These are phyloP conservation scores for Megaleporinus macrocephalus DNA, from an alignment of 2,113 vertebrate genomes.

Conservation along the genomic window DNA sequence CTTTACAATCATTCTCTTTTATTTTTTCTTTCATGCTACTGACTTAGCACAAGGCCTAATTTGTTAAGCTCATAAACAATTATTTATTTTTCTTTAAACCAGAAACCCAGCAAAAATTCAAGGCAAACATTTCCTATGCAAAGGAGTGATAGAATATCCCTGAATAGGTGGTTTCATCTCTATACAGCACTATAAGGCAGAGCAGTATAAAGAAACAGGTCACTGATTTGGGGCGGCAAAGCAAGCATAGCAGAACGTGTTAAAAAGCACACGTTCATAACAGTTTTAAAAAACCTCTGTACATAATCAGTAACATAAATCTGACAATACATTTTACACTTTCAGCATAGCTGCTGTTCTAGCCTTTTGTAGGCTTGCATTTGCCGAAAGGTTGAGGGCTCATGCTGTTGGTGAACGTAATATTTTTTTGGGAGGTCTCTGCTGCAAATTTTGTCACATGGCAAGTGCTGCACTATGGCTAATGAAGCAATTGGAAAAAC, in stretches of 20 bases:
- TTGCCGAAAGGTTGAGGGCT: not conserved
- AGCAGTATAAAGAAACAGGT: slow-evolving; percentile 42
- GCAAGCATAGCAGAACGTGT: slow-evolving; percentile 56
- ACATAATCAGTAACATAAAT: too few relatives aligned
- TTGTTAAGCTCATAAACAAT: not conserved
- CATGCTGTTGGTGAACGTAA: not conserved
- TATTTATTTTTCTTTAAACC: slow-evolving; percentile 21
- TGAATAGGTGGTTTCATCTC: slow-evolving; percentile 49
- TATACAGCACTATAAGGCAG: slow-evolving; percentile 32
- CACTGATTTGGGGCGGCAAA: slow-evolving; percentile 32
- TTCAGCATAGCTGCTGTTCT: not conserved
- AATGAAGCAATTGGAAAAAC: slow-evolving; percentile 66
- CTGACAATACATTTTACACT: not conserved
- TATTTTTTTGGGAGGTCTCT: not conserved
- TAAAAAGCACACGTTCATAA: slow-evolving; percentile 25
- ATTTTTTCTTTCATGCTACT: not conserved
- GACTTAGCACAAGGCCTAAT: not conserved
- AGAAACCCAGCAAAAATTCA: slow-evolving; percentile 28
- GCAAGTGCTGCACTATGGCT: slow-evolving; percentile 36
- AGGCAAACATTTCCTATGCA: slow-evolving; percentile 18
- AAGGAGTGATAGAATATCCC: slow-evolving; percentile 51
- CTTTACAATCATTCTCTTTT: not conserved
- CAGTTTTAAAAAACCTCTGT: not conserved
- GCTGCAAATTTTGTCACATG: slow-evolving; percentile 36
- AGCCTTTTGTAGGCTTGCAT: not conserved